Conservation (phyloP, 2,888 invertebrate species). For the Melieria omissa region DNA sequence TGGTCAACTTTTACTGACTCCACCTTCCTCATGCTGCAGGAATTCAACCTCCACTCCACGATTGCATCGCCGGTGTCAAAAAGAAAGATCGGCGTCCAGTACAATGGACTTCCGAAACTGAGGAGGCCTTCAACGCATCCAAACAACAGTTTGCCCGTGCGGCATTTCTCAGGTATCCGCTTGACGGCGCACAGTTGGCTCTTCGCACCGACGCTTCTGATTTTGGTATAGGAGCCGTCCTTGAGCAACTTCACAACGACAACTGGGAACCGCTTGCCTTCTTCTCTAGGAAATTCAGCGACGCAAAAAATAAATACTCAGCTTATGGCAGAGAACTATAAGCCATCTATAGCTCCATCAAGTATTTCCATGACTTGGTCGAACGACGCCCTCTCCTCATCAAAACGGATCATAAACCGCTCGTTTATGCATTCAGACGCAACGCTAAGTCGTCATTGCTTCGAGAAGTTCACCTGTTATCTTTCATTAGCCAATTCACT, state of each 20-base stretch:
- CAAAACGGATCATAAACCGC: no score
- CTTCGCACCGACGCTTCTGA: slow-evolving; percentile 4
- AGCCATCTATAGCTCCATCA: no score
- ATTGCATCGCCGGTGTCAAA: not conserved
- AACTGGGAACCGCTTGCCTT: not conserved
- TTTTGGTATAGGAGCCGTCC: not conserved
- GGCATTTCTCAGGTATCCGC: not conserved
- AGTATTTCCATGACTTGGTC: no score
- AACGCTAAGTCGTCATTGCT: no score
- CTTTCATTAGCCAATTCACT: no score
- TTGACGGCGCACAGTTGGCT: not conserved
- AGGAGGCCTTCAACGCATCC: not conserved
- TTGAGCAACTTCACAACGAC: not conserved
- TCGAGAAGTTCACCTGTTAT: no score
- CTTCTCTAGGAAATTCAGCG: slow-evolving; percentile 12
- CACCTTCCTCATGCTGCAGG: not conserved
- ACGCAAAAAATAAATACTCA: no score
- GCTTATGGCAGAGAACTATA: no score
- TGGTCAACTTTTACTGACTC: slow-evolving; percentile 24
- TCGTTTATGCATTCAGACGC: no score
- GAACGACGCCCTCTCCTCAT: no score
- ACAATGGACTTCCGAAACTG: not conserved
- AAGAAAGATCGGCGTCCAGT: not conserved
- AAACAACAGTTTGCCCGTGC: no score
- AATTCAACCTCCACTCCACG: not conserved